These are phyloP conservation scores for Globodera rostochiensis DNA, from an alignment of 1,140 invertebrate genomes.

Conservation along the genomic window DNA sequence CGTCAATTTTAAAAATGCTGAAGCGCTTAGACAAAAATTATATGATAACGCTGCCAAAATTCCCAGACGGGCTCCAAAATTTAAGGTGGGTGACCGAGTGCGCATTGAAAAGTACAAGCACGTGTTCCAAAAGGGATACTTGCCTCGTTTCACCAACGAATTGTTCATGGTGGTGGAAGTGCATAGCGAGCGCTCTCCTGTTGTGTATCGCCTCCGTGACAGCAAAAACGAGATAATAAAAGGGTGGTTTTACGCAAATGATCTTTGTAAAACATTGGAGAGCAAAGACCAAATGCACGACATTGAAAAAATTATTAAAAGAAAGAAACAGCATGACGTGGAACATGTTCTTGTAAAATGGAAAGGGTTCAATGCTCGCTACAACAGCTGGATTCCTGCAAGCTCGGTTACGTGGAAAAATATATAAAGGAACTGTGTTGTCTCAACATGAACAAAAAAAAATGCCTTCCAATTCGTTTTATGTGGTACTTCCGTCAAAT, in stretches of 20 bases:
- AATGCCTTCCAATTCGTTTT: not conserved
- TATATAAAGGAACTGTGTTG: too few species aligned
- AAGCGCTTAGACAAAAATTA: slow-evolving; percentile 1
- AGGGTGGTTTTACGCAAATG: slow-evolving; percentile 28
- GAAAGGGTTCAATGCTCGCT: slow-evolving; percentile 3
- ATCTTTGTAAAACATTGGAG: not conserved
- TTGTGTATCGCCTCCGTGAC: too few species aligned
- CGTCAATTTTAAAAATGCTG: slow-evolving; percentile 42
- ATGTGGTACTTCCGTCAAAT: not conserved
- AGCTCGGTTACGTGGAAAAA: not conserved
- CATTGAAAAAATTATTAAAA: slow-evolving; percentile 16
- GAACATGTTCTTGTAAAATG: slow-evolving; percentile 30
- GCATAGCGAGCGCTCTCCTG: not conserved
- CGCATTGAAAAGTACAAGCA: slow-evolving; percentile 24
- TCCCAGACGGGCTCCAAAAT: not conserved
- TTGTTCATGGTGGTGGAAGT: slow-evolving; percentile 27
- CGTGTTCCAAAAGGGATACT: too few species aligned
- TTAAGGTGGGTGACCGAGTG: slow-evolving; percentile 26
- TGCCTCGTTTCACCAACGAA: slow-evolving; percentile 34
- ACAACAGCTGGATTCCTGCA: slow-evolving; percentile 25
- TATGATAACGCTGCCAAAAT: not conserved
- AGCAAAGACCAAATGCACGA: not conserved
- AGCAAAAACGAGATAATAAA: slow-evolving; percentile 3
- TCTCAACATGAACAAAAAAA: too few species aligned
- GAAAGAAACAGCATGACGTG: not conserved